Percentiles rank a stretch among this genome's conserved stretches.
Evolutionary conservation across 2,113 vertebrate genomes (phyloP).

Genomic region (Cryptomyrus ogoouensis): DNA sequence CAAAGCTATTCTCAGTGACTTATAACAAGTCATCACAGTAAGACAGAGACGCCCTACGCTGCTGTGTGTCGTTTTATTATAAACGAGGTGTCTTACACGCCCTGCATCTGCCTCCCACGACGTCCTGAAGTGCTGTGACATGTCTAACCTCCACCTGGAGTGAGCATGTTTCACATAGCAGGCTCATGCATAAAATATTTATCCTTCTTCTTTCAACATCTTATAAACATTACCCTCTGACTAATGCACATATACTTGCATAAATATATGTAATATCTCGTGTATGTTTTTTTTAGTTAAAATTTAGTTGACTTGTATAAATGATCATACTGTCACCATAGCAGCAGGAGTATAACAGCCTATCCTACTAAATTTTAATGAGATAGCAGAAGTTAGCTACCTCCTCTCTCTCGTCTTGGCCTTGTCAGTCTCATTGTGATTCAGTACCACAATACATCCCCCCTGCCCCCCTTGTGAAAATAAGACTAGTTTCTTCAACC

Average conservation of each 20-base stretch:
- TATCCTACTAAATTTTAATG: background rate
- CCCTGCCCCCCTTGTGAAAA: background rate
- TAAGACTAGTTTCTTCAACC: background rate
- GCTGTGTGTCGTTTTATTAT: background rate
- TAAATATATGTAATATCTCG: background rate
- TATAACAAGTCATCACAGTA: background rate
- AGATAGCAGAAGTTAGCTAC: background rate
- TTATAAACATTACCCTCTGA: background rate
- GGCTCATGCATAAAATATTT: background rate
- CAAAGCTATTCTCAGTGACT: background rate
- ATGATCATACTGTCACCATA: background rate
- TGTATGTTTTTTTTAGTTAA: background rate
- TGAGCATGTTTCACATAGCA: background rate
- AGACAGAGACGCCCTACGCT: background rate
- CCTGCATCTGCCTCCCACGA: background rate
- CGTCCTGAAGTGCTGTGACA: background rate
- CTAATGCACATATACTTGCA: background rate
- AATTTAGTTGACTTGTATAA: background rate
- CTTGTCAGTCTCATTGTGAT: conserved; percentile 5
- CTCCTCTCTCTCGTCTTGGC: background rate
- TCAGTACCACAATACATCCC: background rate
- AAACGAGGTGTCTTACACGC: background rate
- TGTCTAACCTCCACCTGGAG: background rate
- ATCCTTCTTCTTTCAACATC: background rate
- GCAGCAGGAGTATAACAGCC: background rate